phyloP scores from a whole-genome alignment of 2,888 invertebrate genomes.

The Onthophagus sagittarius region DNA sequence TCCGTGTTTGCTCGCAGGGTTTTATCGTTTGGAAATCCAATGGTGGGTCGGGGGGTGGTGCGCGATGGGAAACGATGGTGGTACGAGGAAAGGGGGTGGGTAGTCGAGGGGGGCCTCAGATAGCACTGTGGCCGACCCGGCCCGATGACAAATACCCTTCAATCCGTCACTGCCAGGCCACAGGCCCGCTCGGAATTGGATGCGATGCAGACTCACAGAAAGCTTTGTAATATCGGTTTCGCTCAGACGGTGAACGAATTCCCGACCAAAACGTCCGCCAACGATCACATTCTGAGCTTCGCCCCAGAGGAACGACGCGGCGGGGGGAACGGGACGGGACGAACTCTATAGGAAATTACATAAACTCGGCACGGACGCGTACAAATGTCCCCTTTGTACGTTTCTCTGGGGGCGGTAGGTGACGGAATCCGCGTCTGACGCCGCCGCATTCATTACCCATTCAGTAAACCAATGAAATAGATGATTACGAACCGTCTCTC shows the following conservation, averaged over 20 bases:
- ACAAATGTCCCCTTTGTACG: conserved; percentile 53
- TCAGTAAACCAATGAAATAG: conserved; percentile 52
- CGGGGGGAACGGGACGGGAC: conserved; percentile 40
- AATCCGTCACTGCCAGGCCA: conserved; percentile 65
- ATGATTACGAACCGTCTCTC: conserved; percentile 50
- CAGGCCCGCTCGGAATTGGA: conserved; percentile 52
- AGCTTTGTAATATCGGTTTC: conserved; percentile 50
- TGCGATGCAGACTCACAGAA: conserved; percentile 51
- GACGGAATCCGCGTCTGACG: conserved; percentile 44
- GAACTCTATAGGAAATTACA: conserved; percentile 54
- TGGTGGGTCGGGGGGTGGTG: conserved; percentile 35
- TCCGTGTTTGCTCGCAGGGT: conserved; percentile 45
- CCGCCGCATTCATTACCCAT: conserved; percentile 49
- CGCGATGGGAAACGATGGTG: conserved; percentile 32
- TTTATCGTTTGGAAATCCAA: conserved; percentile 41
- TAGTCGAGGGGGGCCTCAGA: conserved; percentile 36
- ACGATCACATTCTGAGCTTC: conserved; percentile 44
- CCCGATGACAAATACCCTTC: conserved; percentile 67
- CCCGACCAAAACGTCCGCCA: conserved; percentile 34
- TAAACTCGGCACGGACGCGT: conserved; percentile 53
- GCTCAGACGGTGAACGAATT: conserved; percentile 40
- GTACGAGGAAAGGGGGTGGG: conserved; percentile 31
- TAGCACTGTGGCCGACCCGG: conserved; percentile 52
- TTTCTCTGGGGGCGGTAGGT: conserved; percentile 40
- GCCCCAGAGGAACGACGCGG: conserved; percentile 43